These are phyloP conservation scores for Harpegnathos saltator DNA, from an alignment of 1,140 invertebrate species.

Conservation along the genomic window DNA sequence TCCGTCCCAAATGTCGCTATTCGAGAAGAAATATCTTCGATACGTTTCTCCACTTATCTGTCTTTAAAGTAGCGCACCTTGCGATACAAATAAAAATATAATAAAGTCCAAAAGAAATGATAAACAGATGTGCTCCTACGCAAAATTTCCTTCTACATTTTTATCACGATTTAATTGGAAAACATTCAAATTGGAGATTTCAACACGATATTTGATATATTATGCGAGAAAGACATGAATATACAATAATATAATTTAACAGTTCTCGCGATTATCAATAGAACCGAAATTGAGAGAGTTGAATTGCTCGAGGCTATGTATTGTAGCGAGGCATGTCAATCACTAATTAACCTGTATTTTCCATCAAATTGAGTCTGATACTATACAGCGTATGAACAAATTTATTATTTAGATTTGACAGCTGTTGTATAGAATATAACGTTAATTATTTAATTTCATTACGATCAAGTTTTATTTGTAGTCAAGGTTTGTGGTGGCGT, in stretches of 20 bases:
- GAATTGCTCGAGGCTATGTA: conserved; percentile 45
- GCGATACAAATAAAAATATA: not conserved
- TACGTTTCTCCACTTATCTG: not conserved
- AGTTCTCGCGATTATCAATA: conserved; percentile 5
- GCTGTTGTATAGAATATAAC: not conserved
- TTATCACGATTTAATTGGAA: not conserved
- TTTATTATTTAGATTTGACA: not conserved
- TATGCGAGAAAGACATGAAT: not conserved
- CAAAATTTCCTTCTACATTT: not conserved
- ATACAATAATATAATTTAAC: conserved; percentile 13
- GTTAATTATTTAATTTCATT: not conserved
- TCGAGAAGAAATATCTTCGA: conserved; percentile 35
- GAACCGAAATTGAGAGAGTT: conserved; percentile 18
- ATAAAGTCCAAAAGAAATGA: not conserved
- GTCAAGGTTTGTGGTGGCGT: too few relatives aligned
- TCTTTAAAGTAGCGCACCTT: not conserved
- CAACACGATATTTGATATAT: not conserved
- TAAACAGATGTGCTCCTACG: not conserved
- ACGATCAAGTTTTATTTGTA: not conserved
- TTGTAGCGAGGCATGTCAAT: conserved; percentile 48
- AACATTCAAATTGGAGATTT: not conserved
- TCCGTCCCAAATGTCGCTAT: not conserved
- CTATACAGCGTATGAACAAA: not conserved
- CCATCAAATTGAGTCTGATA: conserved; percentile 34
- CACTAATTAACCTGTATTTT: conserved; percentile 44